Evolutionary conservation across 2,797 vertebrate genomes (phyloP).

Genomic region (Cyprinodon diabolis): DNA sequence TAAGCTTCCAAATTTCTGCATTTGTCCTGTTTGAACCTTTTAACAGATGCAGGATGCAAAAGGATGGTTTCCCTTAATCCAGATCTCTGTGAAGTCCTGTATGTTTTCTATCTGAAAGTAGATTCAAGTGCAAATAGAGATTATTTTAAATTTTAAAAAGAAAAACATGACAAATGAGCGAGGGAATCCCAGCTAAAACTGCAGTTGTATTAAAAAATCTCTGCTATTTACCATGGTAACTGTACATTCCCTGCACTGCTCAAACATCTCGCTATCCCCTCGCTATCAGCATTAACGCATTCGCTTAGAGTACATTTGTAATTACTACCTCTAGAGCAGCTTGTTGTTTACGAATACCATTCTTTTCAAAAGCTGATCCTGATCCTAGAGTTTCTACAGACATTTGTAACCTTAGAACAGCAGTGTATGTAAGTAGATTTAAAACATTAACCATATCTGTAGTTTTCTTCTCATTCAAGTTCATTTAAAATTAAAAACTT

Average conservation of each 20-base stretch:
- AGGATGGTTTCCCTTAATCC: slow-evolving; percentile 39
- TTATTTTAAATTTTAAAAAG: slow-evolving; percentile 5
- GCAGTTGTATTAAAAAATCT: slow-evolving; percentile 35
- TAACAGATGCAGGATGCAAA: slow-evolving; percentile 51
- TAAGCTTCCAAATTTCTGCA: slow-evolving; percentile 71
- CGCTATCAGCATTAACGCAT: neutral
- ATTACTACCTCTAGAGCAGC: slow-evolving; percentile 78
- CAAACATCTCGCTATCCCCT: slow-evolving; percentile 28
- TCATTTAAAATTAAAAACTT: slow-evolving; percentile 10
- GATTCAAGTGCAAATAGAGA: slow-evolving; percentile 11
- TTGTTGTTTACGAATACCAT: slow-evolving; percentile 42
- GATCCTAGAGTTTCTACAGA: slow-evolving; percentile 43
- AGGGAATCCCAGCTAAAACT: slow-evolving; percentile 27
- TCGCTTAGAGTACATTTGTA: slow-evolving; percentile 64
- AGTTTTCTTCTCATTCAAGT: slow-evolving; percentile 20
- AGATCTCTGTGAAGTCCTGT: slow-evolving; percentile 23
- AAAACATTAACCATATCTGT: slow-evolving; percentile 29
- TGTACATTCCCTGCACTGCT: slow-evolving; percentile 40
- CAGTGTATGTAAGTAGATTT: slow-evolving; percentile 35
- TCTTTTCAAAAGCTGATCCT: slow-evolving; percentile 22
- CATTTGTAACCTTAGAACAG: slow-evolving; percentile 30
- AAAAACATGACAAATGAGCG: slow-evolving; percentile 1
- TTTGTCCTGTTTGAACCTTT: slow-evolving; percentile 66
- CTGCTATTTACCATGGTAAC: slow-evolving; percentile 56
- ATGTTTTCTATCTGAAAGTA: slow-evolving; percentile 27